Evolutionary conservation across 2,797 vertebrate genomes (phyloP), one percentile per base, ranked within the genome.

Genomic region (Remorina albescens): DNA sequence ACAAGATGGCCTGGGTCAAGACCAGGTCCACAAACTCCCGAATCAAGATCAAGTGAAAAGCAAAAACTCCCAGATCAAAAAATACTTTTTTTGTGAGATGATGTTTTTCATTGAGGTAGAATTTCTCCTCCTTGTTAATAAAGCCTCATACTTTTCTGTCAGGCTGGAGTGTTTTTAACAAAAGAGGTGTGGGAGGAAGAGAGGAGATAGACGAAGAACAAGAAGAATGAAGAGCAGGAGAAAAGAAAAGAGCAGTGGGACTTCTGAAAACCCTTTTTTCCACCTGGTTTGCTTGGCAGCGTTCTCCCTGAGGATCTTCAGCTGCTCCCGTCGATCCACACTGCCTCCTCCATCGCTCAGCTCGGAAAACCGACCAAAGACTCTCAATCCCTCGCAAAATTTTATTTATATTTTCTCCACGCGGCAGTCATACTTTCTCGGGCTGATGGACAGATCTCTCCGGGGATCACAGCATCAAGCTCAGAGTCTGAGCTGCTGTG

Each of bases 381-480:
- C 61, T 76, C 68, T 66, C 71, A 75, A 12, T 69, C 63, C 56
- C 53, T 61, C 39, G 5, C 51, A 42, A 56, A 44, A 37, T 44
- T 36, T 65, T 54, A 68, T 55, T 72, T 69, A 50, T 69, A 78
- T 82, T 80, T 57, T 50, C 70, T 61, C 41, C 62, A 56, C 55
- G 16, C 25, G 36, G 58, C 62, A 12, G 30, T 18, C 64, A 11
- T 44, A 19, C 26, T 41, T 67, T 49, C 53, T 30, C 11, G 21
- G 69, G 60, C 59, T 71, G 73, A 74, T 60, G 70, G 71, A 74
- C 77, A 23, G 67, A 78, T 54, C 26, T 73, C 77, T 56, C 71
- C 1, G 23, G 77, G 66, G 63, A 66, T 60, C 47, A 37, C 32
- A 5, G 62, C 44, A 13, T 55, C 49, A 26, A 69, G 67, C 68